Percentiles rank a stretch among this genome's conserved stretches.
Conservation (phyloP, 2,113 vertebrate species). For the Passer montanus region DNA sequence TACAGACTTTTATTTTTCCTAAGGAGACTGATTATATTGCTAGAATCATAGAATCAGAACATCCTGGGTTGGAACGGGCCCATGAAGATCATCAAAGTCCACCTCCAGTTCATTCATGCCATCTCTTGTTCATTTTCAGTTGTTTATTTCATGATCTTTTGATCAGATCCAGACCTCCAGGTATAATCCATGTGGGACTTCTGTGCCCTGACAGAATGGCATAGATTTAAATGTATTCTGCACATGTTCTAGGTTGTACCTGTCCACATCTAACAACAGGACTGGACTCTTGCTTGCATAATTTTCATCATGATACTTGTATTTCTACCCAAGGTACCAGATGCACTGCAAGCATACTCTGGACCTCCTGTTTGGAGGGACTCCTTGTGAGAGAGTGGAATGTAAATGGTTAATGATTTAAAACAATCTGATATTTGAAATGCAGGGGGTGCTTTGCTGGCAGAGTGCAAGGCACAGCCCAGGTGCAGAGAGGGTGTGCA, state of each 20-base stretch:
- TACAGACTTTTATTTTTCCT: slow-evolving; percentile 38
- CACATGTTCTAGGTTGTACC: neutral
- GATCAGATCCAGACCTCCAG: slow-evolving; percentile 29
- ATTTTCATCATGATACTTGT: neutral
- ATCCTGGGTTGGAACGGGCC: neutral
- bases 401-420: neutral
- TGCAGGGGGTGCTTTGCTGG: neutral
- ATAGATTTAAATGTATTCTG: neutral
- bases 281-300: neutral
- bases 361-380: neutral
- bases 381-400: neutral
- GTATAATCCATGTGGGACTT: slow-evolving; percentile 31
- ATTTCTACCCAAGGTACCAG: neutral
- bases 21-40: slow-evolving; percentile 50
- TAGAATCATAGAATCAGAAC: neutral
- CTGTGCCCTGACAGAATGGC: neutral
- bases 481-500: neutral
- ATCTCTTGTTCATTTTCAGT: slow-evolving; percentile 47
- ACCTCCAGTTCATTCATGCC: slow-evolving; percentile 9
- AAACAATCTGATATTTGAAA: neutral
- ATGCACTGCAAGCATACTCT: neutral
- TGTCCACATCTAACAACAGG: neutral
- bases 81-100: neutral
- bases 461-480: neutral
- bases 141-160: slow-evolving; percentile 58